These are phyloP conservation scores for Meloidogyne exigua DNA, from an alignment of 1,140 invertebrate species.

Conservation along the genomic window DNA sequence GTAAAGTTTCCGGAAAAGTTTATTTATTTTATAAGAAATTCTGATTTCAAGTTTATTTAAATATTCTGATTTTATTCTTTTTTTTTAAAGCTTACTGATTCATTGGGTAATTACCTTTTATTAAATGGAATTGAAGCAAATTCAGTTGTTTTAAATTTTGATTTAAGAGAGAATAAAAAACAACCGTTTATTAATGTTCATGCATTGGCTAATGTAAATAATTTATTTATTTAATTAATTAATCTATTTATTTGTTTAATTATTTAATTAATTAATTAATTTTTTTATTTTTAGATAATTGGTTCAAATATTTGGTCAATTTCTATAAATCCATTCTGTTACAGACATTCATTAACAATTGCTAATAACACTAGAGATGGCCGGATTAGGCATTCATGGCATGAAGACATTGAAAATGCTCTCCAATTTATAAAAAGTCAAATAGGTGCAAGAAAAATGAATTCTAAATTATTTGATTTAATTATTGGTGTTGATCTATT, in stretches of 20 bases:
- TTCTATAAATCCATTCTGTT: conserved; percentile 53
- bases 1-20: too few relatives aligned
- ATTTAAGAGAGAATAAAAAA: conserved; percentile 34
- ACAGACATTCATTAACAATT: conserved; percentile 52
- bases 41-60: conserved; percentile 18
- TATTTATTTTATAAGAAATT: too few relatives aligned
- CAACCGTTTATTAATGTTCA: conserved; percentile 52
- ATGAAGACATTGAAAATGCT: conserved; percentile 31
- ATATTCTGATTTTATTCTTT: conserved; percentile 1
- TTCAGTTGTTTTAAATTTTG: conserved; percentile 39
- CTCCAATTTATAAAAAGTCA: conserved; percentile 48
- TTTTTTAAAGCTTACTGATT: background rate
- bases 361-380: conserved; percentile 49
- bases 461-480: background rate
- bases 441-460: background rate
- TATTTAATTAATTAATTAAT: too few relatives aligned
- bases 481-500: background rate
- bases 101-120: conserved; percentile 6
- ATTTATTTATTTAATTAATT: background rate
- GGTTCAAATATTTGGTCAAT: conserved; percentile 54
- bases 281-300: conserved; percentile 38
- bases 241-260: background rate
- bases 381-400: conserved; percentile 40
- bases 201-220: conserved; percentile 42
- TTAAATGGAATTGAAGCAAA: background rate